These are phyloP conservation scores for Julus scanicus DNA, from an alignment of 2,888 invertebrate genomes.

Conservation along the genomic window DNA sequence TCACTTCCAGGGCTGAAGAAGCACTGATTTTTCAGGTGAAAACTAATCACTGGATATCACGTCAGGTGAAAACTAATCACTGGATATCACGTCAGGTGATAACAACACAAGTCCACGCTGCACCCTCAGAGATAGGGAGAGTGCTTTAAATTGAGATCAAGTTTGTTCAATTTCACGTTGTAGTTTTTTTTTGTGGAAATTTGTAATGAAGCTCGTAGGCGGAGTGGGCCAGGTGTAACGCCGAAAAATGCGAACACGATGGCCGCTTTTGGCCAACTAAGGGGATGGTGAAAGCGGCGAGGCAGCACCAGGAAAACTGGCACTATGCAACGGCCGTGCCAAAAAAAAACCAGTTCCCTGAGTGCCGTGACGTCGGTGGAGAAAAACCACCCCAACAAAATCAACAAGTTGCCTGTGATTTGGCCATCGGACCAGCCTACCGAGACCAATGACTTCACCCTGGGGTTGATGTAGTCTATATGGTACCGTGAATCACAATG, in stretches of 20 bases:
- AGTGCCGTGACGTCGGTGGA: constrained; percentile 8
- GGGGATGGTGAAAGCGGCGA: not conserved
- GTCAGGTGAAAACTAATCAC: not conserved
- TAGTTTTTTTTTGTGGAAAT: too few relatives aligned
- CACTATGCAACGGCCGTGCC: not conserved
- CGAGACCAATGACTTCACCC: constrained; percentile 24
- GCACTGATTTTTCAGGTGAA: not conserved
- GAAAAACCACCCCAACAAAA: not conserved
- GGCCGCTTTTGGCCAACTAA: constrained; percentile 17
- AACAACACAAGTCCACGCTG: not conserved
- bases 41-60: not conserved
- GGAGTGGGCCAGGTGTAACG: constrained; percentile 26
- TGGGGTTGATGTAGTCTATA: constrained; percentile 17
- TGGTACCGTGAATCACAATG: not conserved
- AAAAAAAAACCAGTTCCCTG: constrained; percentile 25
- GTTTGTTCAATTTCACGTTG: not conserved
- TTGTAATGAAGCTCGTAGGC: not conserved
- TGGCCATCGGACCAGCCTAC: not conserved
- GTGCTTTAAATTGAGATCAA: not conserved
- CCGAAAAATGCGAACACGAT: not conserved
- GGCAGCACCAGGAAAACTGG: not conserved
- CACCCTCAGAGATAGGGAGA: not conserved
- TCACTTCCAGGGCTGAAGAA: too few relatives aligned
- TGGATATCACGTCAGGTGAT: not conserved
- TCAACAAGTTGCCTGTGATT: not conserved